phyloP scores from a whole-genome alignment of 2,797 vertebrate genomes.

The Avahi laniger region DNA sequence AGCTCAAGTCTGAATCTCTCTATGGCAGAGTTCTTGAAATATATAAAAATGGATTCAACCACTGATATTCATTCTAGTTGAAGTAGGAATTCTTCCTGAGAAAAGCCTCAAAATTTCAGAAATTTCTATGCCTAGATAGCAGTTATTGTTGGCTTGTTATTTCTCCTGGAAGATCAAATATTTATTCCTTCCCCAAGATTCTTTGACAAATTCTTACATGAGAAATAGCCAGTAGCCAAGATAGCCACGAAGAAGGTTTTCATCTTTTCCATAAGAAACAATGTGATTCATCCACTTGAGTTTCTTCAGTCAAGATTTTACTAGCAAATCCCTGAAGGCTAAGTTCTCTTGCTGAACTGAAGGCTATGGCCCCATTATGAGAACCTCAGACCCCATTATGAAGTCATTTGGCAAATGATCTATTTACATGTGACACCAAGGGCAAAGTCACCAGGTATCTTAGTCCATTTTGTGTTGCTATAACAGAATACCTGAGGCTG shows the following conservation, averaged over 20 bases:
- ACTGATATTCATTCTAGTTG: neutral
- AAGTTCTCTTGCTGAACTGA: neutral
- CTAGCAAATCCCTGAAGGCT: neutral
- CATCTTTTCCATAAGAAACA: slow-evolving; percentile 41
- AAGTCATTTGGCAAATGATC: slow-evolving; percentile 50
- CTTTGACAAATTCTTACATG: slow-evolving; percentile 63
- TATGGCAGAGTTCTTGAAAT: neutral
- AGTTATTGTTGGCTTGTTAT: neutral
- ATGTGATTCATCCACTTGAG: neutral
- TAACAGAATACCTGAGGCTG: neutral
- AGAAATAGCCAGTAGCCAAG: slow-evolving; percentile 54
- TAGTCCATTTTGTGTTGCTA: neutral
- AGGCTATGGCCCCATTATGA: neutral
- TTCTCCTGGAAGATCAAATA: neutral
- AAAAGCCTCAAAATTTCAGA: slow-evolving; percentile 15
- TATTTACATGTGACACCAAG: neutral
- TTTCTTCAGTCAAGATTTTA: neutral
- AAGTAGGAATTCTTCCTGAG: neutral
- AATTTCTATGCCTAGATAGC: neutral
- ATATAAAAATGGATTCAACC: neutral
- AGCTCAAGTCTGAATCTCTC: neutral
- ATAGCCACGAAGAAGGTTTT: slow-evolving; percentile 49
- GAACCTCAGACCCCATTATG: slow-evolving; percentile 53
- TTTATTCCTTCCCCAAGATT: neutral
- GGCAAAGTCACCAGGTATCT: neutral